Base-by-base conservation (phyloP, 2,888 invertebrate species). In the Eupithecia exiguata region DNA sequence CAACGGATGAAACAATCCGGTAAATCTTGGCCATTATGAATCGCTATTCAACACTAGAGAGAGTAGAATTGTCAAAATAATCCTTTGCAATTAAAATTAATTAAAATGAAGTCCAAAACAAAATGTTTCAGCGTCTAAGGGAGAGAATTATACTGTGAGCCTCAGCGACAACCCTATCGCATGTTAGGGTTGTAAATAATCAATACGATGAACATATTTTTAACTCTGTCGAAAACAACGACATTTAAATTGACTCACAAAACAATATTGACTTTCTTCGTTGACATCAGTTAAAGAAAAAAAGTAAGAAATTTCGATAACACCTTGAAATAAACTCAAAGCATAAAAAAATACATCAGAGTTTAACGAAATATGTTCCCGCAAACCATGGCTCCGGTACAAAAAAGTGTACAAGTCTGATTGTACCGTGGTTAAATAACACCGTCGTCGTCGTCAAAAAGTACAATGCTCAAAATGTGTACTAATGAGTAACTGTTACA, bases 121-220 rank as follows among this genome's bases (percentile, higher is more conserved):
- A 43, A 70, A 62, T 38, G 62, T 46, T 70, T 43, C 14, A 63
- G 35, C 12, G 46, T 70, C 40, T 43, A 12, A 14, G 4, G 30
- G 14, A 12, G 30, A 53, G 49, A 21, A n/a, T 38, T 62, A 18
- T n/a, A 63, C 30, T 35, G 40, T 62, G 43, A 61, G 35, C 69
- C 61, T 70, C 69, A 12, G 69, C 18, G 62, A 70, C 62, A 70
- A 35, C 69, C 69, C 46, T 70, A 43, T 40, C 61, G 30, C 63
- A 10, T n/a, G 30, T 5, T 36, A 63, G 62, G 69, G 74, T 36
- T 66, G 66, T n/a, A n/a, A n/a, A n/a, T n/a, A n/a, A n/a, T 16
- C 58, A 58, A 25, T 25, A 58, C 0, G 21, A 58, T 14, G 5
- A 58, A 58, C 12, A 25, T 1, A 1, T 1, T 58, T 12, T 25